Evolutionary conservation across 2,113 vertebrate genomes (phyloP).

Genomic region (Polyodon spathula): DNA sequence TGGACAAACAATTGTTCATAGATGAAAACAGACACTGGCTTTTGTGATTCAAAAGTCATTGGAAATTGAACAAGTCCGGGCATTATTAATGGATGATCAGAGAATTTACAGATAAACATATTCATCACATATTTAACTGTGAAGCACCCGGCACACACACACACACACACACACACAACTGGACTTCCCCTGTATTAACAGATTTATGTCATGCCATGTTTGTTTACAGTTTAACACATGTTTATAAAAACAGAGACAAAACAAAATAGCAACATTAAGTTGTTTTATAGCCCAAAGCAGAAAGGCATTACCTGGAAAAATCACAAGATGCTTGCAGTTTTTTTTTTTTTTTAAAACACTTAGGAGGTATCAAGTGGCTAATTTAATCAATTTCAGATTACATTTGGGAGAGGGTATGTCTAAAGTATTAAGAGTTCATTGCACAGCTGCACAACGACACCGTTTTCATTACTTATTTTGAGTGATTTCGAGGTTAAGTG

Average conservation of each 20-base stretch:
- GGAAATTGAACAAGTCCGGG: no score
- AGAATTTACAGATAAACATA: no score
- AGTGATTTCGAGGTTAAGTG: constrained; percentile 1
- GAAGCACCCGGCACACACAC: background rate
- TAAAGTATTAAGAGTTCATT: background rate
- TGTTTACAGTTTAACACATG: no score
- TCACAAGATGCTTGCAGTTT: background rate
- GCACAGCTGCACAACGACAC: background rate
- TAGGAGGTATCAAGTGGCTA: background rate
- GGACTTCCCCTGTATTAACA: no score
- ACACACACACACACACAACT: background rate
- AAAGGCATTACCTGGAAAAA: background rate
- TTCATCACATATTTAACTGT: no score
- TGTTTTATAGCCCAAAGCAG: constrained; percentile 1
- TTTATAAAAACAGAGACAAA: background rate
- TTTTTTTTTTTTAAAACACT: background rate
- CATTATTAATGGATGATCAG: no score
- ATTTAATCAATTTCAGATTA: background rate
- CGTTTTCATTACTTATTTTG: constrained; percentile 2
- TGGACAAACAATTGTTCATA: no score
- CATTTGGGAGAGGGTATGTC: background rate
- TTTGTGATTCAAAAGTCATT: no score
- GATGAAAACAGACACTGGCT: no score
- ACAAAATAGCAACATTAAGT: background rate
- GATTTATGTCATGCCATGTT: no score